Percentiles rank a stretch among this genome's conserved stretches.
Evolutionary conservation across 2,797 vertebrate genomes (phyloP).

Genomic region (Poecile montanus): DNA sequence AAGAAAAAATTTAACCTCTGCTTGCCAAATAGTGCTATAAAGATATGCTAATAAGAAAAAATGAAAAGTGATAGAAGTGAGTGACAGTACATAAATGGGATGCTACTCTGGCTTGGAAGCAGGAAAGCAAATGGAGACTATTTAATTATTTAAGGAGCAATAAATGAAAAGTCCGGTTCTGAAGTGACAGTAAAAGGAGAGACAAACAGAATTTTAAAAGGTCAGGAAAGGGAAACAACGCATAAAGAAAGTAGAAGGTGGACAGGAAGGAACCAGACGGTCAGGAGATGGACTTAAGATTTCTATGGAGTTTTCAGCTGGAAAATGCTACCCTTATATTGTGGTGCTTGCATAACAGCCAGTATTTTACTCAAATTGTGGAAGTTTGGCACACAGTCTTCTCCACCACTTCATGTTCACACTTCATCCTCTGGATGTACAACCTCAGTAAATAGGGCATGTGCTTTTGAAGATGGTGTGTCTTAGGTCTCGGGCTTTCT

Average conservation of each 20-base stretch:
- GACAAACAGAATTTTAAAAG: background rate
- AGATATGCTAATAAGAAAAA: background rate
- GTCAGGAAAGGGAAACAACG: background rate
- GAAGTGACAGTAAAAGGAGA: background rate
- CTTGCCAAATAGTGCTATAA: background rate
- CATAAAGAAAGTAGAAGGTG: background rate
- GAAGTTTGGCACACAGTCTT: background rate
- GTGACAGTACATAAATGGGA: background rate
- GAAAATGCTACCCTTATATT: background rate
- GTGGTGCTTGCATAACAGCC: background rate
- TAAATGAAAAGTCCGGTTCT: background rate
- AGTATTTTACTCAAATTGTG: background rate
- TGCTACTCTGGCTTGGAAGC: background rate
- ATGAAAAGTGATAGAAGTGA: background rate
- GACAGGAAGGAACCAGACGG: background rate
- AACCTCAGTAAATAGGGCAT: background rate
- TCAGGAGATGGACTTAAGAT: background rate
- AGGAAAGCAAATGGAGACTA: background rate
- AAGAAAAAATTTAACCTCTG: background rate
- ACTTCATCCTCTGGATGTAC: background rate
- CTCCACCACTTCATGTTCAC: background rate
- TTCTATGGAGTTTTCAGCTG: background rate
- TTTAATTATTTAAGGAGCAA: constrained; percentile 26
- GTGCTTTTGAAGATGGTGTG: background rate
- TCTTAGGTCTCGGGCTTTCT: background rate